These are phyloP conservation scores for Dicaeum eximium DNA, from an alignment of 2,113 vertebrate genomes.

Conservation along the genomic window DNA sequence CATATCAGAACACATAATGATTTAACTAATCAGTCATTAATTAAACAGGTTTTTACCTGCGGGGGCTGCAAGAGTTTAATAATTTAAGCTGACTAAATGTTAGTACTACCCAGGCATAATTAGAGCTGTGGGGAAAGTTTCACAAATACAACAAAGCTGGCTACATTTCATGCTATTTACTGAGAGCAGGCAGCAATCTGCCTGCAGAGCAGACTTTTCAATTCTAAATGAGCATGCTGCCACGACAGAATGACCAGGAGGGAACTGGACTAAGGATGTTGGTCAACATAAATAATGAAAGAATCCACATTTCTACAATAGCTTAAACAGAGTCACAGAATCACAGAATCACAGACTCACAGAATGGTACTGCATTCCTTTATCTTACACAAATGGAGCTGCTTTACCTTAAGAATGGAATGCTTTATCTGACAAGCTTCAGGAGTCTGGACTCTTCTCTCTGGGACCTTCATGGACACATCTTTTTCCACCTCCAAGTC, in stretches of 20 bases:
- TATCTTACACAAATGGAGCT: background rate
- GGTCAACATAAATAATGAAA: background rate
- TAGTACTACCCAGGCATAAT: conserved; percentile 58
- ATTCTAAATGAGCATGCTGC: background rate
- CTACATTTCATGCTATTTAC: conserved; percentile 52
- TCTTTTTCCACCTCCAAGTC: background rate
- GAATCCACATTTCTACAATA: background rate
- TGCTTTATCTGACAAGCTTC: background rate
- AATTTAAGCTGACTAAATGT: conserved; percentile 68
- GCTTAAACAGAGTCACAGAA: background rate
- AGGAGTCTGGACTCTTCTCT: background rate
- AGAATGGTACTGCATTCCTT: background rate
- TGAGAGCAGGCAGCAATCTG: background rate
- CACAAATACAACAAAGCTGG: conserved; percentile 46
- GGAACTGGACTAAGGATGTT: background rate
- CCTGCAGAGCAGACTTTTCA: background rate
- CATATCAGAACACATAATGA: conserved; percentile 58
- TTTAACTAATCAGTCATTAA: conserved; percentile 70
- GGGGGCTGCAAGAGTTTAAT: conserved; percentile 59
- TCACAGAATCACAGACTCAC: background rate
- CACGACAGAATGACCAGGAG: background rate
- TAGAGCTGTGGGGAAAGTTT: conserved; percentile 65
- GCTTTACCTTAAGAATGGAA: no score
- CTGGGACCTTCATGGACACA: background rate
- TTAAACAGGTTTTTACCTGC: conserved; percentile 67